These are phyloP conservation scores for Pocillopora verrucosa DNA, from an alignment of 64 coral and sea anemone species.

Conservation along the genomic window DNA sequence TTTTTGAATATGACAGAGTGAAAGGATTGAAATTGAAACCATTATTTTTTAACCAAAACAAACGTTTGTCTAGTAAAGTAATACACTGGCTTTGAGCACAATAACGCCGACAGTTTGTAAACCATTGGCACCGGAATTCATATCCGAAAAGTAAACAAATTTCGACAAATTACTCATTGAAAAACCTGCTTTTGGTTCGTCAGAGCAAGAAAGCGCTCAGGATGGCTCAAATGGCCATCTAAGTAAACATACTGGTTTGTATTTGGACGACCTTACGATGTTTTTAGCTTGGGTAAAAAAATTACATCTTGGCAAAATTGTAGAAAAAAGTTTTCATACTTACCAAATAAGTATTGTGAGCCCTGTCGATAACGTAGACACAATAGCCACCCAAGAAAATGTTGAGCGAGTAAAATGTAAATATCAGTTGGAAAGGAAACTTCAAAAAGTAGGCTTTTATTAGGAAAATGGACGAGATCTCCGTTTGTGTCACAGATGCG, in stretches of 20 bases:
- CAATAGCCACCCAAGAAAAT: constrained; percentile 95
- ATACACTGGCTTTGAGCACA: not conserved
- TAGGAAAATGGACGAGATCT: constrained; percentile 85
- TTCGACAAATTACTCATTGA: not conserved
- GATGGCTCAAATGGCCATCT: constrained; percentile 3
- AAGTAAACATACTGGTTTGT: not conserved
- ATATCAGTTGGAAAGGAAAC: constrained; percentile 77
- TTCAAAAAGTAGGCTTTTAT: constrained; percentile 95
- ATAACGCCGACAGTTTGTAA: not conserved
- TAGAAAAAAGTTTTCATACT: constrained; percentile 48
- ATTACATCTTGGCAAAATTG: not conserved
- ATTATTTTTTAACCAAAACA: constrained; percentile 4
- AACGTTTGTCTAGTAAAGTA: not conserved
- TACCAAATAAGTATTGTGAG: constrained; percentile 85
- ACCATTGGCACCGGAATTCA: not conserved
- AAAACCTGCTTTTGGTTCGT: not conserved
- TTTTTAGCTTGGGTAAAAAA: not conserved
- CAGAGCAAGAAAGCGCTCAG: not conserved
- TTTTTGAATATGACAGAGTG: not conserved
- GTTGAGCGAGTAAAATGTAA: constrained; percentile 90
- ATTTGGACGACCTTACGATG: not conserved
- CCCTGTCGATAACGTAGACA: constrained; percentile 83
- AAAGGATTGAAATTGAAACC: constrained; percentile 20
- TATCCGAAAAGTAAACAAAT: not conserved
- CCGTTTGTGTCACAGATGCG: constrained; percentile 92